Base-by-base conservation (phyloP, 1,140 invertebrate species). In the Luehdorfia chinensis region DNA sequence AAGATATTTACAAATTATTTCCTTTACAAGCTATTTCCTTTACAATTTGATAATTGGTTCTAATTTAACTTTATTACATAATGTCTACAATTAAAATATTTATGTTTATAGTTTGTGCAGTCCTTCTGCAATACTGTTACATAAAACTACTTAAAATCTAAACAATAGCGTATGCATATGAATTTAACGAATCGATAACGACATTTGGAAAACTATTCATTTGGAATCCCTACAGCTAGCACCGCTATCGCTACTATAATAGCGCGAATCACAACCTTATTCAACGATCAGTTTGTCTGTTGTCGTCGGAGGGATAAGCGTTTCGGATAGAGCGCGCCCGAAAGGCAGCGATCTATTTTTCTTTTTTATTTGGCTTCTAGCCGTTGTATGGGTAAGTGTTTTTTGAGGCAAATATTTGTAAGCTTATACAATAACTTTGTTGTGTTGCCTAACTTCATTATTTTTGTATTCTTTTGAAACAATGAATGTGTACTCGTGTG, bases 371-470 rank as follows among this genome's bases (percentile, higher is more conserved):
- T 87, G 83, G 85, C 83, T 84, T 80, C 81, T 87, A 81, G 84
- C 83, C 86, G 70, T 88, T 88, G 87, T 88, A 88, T 88, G 87
- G 87, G 87, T 88, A 46, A 87, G 87, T 88, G 46, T 61, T 57
- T 52, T n/a, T 44, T 46, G 55, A 46, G 46, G n/a, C n/a, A n/a
- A 50, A 56, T 11, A 54, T 34, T 45, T 28, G 39, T 32, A 47
- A 48, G 41, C 19, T 27, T 33, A 15, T 34, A 12, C n/a, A 28
- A 7, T 12, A 36, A 18, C n/a, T 19, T 15, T 21, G 34, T 36
- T 5, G 23, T 36, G 31, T 39, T 18, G 16, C n/a, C n/a, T 18
- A 33, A 12, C 12, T 37, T 12, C 4, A 5, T 43, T 6, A 33
- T 47, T 36, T 19, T 11, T n/a, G 5, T 13, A 13, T 15, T 37